Percentiles rank a stretch among this genome's conserved stretches.
phyloP scores from a whole-genome alignment of 1,140 invertebrate genomes.

The Aphelenchoides besseyi region DNA sequence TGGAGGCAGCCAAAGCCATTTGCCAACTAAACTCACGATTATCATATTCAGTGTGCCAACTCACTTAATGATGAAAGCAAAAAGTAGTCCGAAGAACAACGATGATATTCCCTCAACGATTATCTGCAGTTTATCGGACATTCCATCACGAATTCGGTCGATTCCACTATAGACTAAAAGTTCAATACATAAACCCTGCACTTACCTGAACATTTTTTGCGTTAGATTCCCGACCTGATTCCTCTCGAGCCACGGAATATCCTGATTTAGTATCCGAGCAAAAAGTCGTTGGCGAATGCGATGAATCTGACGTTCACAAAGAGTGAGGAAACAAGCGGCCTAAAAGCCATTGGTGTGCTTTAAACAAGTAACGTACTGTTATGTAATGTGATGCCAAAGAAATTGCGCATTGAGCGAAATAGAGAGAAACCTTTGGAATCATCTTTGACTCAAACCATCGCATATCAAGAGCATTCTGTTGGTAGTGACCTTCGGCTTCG shows the following conservation, averaged over 20 bases:
- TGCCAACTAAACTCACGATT: constrained; percentile 27
- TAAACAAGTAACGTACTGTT: constrained; percentile 3
- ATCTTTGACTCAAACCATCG: constrained; percentile 3
- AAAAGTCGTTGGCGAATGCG: constrained; percentile 22
- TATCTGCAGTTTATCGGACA: constrained; percentile 19
- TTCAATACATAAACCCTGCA: neutral
- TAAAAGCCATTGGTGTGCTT: neutral
- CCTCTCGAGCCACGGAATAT: constrained; percentile 24
- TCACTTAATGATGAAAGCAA: constrained; percentile 22
- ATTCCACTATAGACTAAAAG: constrained; percentile 21
- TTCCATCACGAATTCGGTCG: constrained; percentile 35
- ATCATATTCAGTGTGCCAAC: no score
- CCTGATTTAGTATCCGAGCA: constrained; percentile 21
- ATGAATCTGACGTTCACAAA: constrained; percentile 27
- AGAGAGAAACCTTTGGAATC: neutral
- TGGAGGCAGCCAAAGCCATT: constrained; percentile 16
- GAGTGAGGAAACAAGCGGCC: constrained; percentile 13
- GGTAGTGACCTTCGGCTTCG: neutral
- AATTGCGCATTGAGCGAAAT: constrained; percentile 14
- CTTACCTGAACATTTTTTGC: constrained; percentile 27
- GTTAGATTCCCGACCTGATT: constrained; percentile 27
- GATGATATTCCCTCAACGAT: constrained; percentile 18
- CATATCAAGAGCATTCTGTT: neutral
- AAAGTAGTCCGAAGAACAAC: constrained; percentile 6
- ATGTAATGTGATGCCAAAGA: constrained; percentile 14